Conservation (phyloP, 2,797 vertebrate species). For the Anguilla marmorata region DNA sequence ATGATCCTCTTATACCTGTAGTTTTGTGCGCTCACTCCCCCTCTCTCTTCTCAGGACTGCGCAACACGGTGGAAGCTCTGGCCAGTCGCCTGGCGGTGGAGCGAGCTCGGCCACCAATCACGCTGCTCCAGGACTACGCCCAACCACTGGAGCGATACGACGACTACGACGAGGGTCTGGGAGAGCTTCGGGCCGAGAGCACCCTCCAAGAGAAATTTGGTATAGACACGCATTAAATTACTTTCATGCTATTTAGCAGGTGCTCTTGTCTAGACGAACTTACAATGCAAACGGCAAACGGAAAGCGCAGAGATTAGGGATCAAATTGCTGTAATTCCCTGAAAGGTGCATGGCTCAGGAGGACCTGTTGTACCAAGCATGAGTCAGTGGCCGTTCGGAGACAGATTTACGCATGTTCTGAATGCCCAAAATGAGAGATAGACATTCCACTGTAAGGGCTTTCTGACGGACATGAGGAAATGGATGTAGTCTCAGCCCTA, state of each 20-base stretch:
- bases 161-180: conserved; percentile 67
- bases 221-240: conserved; percentile 39
- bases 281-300: no score
- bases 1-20: not conserved
- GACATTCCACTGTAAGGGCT: no score
- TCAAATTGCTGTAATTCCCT: no score
- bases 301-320: no score
- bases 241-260: not conserved
- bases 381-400: no score
- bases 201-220: conserved; percentile 74
- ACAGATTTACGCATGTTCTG: no score
- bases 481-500: no score
- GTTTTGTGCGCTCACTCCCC: not conserved
- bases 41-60: conserved; percentile 54
- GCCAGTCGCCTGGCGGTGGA: conserved; percentile 49
- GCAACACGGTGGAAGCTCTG: conserved; percentile 58
- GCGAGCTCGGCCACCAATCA: conserved; percentile 63
- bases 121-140: conserved; percentile 68
- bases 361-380: no score
- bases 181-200: conserved; percentile 76
- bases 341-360: no score
- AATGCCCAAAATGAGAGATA: no score
- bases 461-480: no score
- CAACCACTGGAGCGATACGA: conserved; percentile 65
- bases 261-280: not conserved